These are phyloP conservation scores for Autographa pulchrina DNA, from an alignment of 2,888 invertebrate species.

Conservation along the genomic window DNA sequence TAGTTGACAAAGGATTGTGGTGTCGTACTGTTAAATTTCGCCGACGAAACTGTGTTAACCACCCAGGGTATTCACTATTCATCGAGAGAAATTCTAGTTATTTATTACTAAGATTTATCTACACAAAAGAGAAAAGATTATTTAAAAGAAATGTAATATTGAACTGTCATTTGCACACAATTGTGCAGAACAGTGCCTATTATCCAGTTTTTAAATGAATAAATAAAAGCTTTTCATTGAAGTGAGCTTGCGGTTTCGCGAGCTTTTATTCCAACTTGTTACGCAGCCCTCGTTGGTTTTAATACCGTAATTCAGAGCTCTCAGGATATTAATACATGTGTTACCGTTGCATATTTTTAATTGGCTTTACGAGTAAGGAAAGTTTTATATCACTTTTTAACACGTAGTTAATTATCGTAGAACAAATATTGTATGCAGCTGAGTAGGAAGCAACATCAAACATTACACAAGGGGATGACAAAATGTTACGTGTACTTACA, in stretches of 20 bases:
- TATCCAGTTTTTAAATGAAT: neutral
- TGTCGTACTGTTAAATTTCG: conserved; percentile 2
- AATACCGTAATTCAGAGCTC: conserved; percentile 22
- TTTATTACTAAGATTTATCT: neutral
- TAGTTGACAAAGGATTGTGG: conserved; percentile 1
- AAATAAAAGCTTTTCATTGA: conserved; percentile 5
- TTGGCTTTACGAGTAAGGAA: conserved; percentile 20
- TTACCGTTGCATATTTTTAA: conserved; percentile 37
- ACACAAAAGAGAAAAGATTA: neutral
- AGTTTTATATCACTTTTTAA: neutral
- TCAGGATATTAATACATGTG: conserved; percentile 16
- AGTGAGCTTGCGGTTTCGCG: conserved; percentile 11
- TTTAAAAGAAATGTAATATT: neutral
- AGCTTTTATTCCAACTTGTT: conserved; percentile 20
- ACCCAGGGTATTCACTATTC: neutral
- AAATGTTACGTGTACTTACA: neutral
- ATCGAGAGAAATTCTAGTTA: neutral
- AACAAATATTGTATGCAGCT: neutral
- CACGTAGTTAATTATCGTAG: neutral
- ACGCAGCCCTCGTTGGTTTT: conserved; percentile 13
- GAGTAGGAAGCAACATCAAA: neutral
- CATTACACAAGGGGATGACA: neutral
- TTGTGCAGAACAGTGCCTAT: neutral
- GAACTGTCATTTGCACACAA: neutral
- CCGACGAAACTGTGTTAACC: neutral